Percentiles rank a stretch among this genome's conserved stretches.
Evolutionary conservation across 1,140 invertebrate genomes (phyloP).

Genomic region (Gonatopus flavifemur): DNA sequence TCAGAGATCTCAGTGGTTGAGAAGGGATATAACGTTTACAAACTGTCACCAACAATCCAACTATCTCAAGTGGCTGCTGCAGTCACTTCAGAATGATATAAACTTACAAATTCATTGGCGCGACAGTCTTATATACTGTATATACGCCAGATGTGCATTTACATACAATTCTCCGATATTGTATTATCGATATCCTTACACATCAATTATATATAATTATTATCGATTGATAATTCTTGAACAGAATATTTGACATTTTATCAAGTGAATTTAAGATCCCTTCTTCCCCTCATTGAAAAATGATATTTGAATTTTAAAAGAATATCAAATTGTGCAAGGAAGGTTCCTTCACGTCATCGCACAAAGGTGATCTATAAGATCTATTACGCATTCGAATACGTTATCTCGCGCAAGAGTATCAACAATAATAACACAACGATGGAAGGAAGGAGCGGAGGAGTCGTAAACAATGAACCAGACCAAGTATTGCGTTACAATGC

Average conservation of each 20-base stretch:
- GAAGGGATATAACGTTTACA: not conserved
- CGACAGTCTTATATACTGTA: not conserved
- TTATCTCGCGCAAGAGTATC: conserved; percentile 26
- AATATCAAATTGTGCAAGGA: not conserved
- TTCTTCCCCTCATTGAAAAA: not conserved
- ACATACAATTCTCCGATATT: no score
- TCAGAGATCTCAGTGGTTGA: no score
- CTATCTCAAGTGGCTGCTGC: conserved; percentile 7
- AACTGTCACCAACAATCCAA: conserved; percentile 12
- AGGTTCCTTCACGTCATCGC: not conserved
- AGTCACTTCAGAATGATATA: conserved; percentile 5
- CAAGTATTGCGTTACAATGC: conserved; percentile 25
- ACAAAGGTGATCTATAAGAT: conserved; percentile 14
- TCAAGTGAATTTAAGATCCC: not conserved
- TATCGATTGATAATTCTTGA: conserved; percentile 6
- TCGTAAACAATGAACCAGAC: conserved; percentile 27
- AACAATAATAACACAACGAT: no score
- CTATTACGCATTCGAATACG: conserved; percentile 6
- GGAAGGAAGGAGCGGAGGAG: conserved; percentile 3
- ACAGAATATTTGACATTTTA: no score
- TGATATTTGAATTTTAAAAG: not conserved
- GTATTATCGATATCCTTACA: no score
- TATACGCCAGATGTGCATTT: no score
- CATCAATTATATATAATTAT: no score
- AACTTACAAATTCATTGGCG: not conserved